Percentiles rank a stretch among this genome's conserved stretches.
Evolutionary conservation across 2,797 vertebrate species (phyloP).

Genomic region (Balearica regulorum): DNA sequence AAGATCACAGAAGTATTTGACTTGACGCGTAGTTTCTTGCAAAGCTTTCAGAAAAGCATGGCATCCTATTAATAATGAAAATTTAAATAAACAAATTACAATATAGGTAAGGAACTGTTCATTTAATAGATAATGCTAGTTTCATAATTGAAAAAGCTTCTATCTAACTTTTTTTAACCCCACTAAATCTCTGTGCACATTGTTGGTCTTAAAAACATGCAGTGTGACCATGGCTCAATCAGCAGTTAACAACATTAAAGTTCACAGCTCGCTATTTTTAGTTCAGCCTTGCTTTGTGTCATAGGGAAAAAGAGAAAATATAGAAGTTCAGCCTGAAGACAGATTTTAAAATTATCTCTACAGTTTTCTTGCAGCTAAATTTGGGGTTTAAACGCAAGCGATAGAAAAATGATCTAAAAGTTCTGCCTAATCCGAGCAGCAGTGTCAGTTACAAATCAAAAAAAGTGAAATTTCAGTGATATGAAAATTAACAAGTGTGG

Average conservation of each 20-base stretch:
- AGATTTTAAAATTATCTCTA: conserved; percentile 30
- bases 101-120: neutral
- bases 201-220: conserved; percentile 27
- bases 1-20: neutral
- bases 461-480: neutral
- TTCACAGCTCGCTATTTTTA: conserved; percentile 54
- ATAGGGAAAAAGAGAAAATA: conserved; percentile 28
- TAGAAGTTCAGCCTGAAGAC: neutral
- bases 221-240: conserved; percentile 46
- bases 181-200: conserved; percentile 16
- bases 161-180: neutral
- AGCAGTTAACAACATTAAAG: conserved; percentile 30
- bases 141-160: neutral
- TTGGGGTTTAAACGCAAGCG: conserved; percentile 44
- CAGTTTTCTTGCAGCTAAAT: conserved; percentile 41
- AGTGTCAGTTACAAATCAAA: neutral
- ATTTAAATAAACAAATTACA: neutral
- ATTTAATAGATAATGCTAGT: neutral
- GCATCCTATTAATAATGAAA: neutral
- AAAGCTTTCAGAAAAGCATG: neutral
- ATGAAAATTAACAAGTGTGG: neutral
- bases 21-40: neutral
- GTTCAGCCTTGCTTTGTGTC: conserved; percentile 43
- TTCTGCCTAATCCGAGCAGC: neutral
- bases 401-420: neutral